Percentiles rank a stretch among this genome's conserved stretches.
These are phyloP conservation scores for Romanogobio albipinnatus DNA, from an alignment of 2,113 vertebrate genomes.

Conservation along the genomic window DNA sequence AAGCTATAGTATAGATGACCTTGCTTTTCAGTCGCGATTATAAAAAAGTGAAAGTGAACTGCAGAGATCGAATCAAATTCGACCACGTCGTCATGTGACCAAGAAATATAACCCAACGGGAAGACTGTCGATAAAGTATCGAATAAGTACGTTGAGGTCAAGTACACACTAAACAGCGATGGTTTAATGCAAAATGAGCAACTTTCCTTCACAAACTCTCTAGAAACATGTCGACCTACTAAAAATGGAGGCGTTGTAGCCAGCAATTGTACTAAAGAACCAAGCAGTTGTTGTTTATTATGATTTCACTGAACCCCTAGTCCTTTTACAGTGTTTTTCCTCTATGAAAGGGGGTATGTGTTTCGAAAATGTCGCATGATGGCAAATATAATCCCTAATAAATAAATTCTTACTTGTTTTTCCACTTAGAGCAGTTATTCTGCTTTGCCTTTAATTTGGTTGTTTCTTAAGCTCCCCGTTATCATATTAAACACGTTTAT, in stretches of 20 bases:
- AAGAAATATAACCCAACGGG: constrained; percentile 66
- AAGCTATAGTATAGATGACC: constrained; percentile 33
- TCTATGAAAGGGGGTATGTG: too few species aligned
- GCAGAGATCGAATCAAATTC: constrained; percentile 77
- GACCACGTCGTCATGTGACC: constrained; percentile 81
- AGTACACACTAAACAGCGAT: not conserved
- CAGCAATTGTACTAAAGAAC: constrained; percentile 66
- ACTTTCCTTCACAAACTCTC: constrained; percentile 74
- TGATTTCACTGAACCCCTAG: not conserved
- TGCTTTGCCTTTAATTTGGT: constrained; percentile 82
- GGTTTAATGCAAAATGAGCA: constrained; percentile 13
- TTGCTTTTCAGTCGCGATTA: constrained; percentile 45
- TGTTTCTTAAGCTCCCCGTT: constrained; percentile 87
- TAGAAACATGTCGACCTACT: constrained; percentile 92
- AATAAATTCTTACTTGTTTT: constrained; percentile 82
- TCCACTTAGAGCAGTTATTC: constrained; percentile 83
- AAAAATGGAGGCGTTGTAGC: constrained; percentile 92
- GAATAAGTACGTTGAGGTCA: constrained; percentile 55
- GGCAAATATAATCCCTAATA: not conserved
- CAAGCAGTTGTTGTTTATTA: not conserved
- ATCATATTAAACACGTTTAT: constrained; percentile 73
- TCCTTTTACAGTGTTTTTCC: not conserved
- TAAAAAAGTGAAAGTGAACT: constrained; percentile 76
- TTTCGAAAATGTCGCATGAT: not conserved
- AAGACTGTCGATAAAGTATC: constrained; percentile 67